Percentiles rank a stretch among this genome's conserved stretches.
phyloP scores from a whole-genome alignment of 2,113 vertebrate species.

The Gallinago undulata region DNA sequence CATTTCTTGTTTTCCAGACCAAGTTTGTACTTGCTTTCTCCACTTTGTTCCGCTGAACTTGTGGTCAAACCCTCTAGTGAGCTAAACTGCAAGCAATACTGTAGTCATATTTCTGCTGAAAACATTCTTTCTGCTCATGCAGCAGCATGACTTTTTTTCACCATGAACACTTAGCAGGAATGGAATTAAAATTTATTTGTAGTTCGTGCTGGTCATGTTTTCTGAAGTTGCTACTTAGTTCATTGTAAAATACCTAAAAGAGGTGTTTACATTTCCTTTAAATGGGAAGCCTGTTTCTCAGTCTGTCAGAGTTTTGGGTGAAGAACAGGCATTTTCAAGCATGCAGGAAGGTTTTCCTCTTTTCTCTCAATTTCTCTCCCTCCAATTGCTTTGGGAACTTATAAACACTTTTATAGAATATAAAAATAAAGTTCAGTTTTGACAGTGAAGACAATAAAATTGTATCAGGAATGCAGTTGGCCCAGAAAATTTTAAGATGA shows the following conservation, averaged over 20 bases:
- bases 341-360: fast-evolving
- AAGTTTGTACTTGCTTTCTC: not conserved
- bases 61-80: not conserved
- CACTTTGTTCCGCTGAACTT: not conserved
- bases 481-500: slow-evolving; percentile 38
- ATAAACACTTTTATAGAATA: fast-evolving
- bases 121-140: not conserved
- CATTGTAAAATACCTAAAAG: not conserved
- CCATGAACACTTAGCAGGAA: not conserved
- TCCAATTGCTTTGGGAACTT: not conserved
- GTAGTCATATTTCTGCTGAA: not conserved
- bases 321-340: not conserved
- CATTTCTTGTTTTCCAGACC: not conserved
- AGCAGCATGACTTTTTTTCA: not conserved
- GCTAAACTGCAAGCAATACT: not conserved
- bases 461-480: slow-evolving; percentile 52
- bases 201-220: not conserved
- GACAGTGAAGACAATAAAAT: not conserved
- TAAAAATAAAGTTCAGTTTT: not conserved
- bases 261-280: not conserved
- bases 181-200: not conserved
- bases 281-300: fast-evolving
- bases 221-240: not conserved
- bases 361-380: not conserved
- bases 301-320: not conserved